A percentile compares a stretch with the other conserved stretches of the same genome.
Conservation (phyloP, 2,888 invertebrate genomes). For the Apamea sordens region DNA sequence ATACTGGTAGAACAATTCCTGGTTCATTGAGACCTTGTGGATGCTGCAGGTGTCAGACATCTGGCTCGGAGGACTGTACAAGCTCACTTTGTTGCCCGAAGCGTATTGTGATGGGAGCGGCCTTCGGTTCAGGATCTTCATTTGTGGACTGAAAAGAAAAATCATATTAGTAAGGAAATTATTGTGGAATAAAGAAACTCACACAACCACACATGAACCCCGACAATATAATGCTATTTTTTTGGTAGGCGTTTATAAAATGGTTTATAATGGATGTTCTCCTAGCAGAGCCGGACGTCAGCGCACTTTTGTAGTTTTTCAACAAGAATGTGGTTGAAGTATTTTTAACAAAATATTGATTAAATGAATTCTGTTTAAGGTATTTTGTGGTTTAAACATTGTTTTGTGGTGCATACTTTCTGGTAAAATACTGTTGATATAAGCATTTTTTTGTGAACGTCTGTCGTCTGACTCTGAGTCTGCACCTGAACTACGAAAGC, state of each 20-base stretch:
- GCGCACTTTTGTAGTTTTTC: background rate
- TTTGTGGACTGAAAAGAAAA: conserved; percentile 73
- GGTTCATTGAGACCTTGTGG: conserved; percentile 93
- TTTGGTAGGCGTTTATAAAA: background rate
- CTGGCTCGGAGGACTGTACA: conserved; percentile 65
- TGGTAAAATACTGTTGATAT: background rate
- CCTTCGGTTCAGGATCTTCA: conserved; percentile 83
- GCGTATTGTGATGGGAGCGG: conserved; percentile 71
- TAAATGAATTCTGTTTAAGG: background rate
- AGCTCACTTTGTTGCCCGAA: conserved; percentile 73
- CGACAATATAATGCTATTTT: too few species aligned
- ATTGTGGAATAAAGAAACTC: background rate
- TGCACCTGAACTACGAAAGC: background rate
- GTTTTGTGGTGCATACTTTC: background rate
- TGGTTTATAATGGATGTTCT: background rate
- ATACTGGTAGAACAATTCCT: conserved; percentile 93
- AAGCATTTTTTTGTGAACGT: background rate
- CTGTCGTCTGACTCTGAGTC: background rate
- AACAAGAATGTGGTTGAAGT: background rate
- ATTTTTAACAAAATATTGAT: too few species aligned
- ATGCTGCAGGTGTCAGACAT: conserved; percentile 91
- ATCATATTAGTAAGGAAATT: too few species aligned
- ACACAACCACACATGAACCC: background rate
- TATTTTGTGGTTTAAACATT: background rate
- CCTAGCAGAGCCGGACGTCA: background rate